Percentiles rank a stretch among this genome's conserved stretches.
These are phyloP conservation scores for Osmerus eperlanus DNA, from an alignment of 2,113 vertebrate species.

Conservation along the genomic window DNA sequence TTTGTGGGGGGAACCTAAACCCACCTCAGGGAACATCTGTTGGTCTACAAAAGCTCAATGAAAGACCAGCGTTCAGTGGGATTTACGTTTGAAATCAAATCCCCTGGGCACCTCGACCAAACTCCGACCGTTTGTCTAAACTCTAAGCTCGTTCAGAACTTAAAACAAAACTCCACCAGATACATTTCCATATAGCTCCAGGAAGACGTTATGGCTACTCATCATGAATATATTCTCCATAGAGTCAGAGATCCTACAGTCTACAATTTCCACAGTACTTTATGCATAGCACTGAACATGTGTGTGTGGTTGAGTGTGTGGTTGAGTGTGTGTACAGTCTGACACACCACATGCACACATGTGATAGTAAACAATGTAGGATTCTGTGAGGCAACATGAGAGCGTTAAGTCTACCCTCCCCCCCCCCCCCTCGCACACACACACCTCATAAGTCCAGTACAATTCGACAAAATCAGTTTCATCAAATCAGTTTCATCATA, in stretches of 20 bases:
- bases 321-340: not conserved
- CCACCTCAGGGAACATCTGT: conserved; percentile 48
- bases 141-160: conserved; percentile 48
- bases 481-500: no score
- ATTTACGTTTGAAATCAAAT: conserved; percentile 38
- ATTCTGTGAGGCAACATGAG: no score
- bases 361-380: no score
- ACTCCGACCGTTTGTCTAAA: conserved; percentile 44
- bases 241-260: conserved; percentile 20
- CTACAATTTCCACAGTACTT: conserved; percentile 23
- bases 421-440: no score
- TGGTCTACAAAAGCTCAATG: conserved; percentile 38
- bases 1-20: conserved; percentile 30
- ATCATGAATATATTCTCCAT: conserved; percentile 34
- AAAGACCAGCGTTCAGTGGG: conserved; percentile 37
- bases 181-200: conserved; percentile 50
- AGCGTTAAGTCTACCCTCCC: no score
- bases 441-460: no score
- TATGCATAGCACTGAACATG: not conserved
- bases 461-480: no score
- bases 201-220: conserved; percentile 23
- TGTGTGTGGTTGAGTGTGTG: conserved; percentile 10
- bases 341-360: no score
- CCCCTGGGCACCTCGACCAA: conserved; percentile 30
- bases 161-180: conserved; percentile 39